Percentiles rank a stretch among this genome's conserved stretches.
Evolutionary conservation across 2,888 invertebrate genomes (phyloP).

Genomic region (Melipona beecheii): DNA sequence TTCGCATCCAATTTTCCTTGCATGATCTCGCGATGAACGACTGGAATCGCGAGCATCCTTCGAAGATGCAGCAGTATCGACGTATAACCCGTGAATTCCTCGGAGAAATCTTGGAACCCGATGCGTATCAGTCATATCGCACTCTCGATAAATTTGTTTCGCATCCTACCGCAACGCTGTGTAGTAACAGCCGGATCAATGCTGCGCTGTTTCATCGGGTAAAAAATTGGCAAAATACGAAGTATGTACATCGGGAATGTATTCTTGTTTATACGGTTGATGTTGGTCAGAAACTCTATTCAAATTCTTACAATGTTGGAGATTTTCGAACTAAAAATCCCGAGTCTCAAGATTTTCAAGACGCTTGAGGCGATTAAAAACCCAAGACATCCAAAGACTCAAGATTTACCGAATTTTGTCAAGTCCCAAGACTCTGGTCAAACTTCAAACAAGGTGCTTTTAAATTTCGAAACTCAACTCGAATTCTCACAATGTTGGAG

Average conservation of each 20-base stretch:
- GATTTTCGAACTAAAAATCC: too few species aligned
- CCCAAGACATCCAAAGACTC: too few species aligned
- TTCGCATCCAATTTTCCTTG: constrained; percentile 75
- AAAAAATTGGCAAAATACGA: constrained; percentile 73
- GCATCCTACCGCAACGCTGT: constrained; percentile 51
- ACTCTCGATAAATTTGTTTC: constrained; percentile 78
- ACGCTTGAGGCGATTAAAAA: too few species aligned
- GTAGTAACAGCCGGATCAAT: constrained; percentile 19
- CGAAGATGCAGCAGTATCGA: constrained; percentile 23
- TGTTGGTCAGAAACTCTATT: too few species aligned
- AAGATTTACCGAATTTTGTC: too few species aligned
- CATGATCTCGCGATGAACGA: constrained; percentile 76
- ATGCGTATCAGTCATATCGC: constrained; percentile 76
- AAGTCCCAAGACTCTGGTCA: too few species aligned
- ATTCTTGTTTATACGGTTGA: too few species aligned
- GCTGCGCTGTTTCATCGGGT: constrained; percentile 60
- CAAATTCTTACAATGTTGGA: too few species aligned
- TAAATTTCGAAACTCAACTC: too few species aligned
- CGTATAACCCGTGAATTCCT: constrained; percentile 76
- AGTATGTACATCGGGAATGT: background rate
- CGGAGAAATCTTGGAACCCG: constrained; percentile 82
- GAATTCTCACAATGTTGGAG: too few species aligned
- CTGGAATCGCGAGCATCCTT: constrained; percentile 36
- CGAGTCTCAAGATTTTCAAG: too few species aligned
- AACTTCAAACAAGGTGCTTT: too few species aligned